Base-by-base conservation (phyloP, 2,888 invertebrate genomes). In the Neria commutata region DNA sequence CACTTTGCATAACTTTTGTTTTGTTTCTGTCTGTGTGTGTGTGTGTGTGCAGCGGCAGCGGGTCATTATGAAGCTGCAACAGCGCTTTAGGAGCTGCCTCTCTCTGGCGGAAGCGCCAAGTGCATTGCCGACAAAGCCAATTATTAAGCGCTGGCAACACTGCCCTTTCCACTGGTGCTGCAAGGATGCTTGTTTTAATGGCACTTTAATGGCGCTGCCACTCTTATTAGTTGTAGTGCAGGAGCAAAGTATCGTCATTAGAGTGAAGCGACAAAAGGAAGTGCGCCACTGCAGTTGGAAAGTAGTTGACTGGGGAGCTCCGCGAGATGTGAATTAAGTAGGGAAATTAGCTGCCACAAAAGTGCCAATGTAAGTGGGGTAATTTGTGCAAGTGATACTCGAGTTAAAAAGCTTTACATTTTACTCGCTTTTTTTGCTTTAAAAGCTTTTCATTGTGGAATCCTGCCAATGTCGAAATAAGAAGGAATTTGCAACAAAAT, bases 81-180 rank as follows among this genome's bases (percentile, higher is more conserved):
- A 21, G 42, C 6, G 5, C 19, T 21, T 42, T 21, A 2, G 21
- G 42, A 5, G 19, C 21, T 5, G 42, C 16, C 6, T n/a, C n/a
- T n/a, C n/a, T n/a, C 16, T 45, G 33, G 17, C 54, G 56, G 56
- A 49, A 54, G 57, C 37, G 54, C 33, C 29, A 51, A 61, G 49
- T 57, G 61, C 57, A 61, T 61, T 54, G 54, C 61, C 57, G 57
- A 57, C 54, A 61, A 40, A 54, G 60, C 50, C 57, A 54, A 60
- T 49, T 49, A 51, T 61, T 48, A 42, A 42, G 21, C 21, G 42
- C 42, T 42, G 47, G 3, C n/a, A n/a, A n/a, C n/a, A n/a, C 60
- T 61, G 69, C 74, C 69, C 70, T 70, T 69, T 70, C 69, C 62
- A 68, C 64, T 68, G 70, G 75, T n/a, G n/a, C n/a, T n/a, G n/a